These are phyloP conservation scores for Lanius collurio DNA, from an alignment of 2,113 vertebrate genomes.

Conservation along the genomic window DNA sequence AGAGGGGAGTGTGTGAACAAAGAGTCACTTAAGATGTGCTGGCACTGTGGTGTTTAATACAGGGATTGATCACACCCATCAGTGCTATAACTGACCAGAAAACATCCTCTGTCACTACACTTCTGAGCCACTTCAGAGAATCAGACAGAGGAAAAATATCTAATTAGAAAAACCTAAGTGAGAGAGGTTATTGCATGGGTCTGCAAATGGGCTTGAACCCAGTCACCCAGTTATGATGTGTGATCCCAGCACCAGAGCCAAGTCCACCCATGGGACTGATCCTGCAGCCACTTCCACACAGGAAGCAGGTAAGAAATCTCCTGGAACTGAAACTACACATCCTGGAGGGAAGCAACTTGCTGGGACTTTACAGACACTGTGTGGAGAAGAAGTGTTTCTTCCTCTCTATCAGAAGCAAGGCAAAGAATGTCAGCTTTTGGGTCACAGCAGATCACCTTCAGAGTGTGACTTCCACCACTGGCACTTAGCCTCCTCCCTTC, in stretches of 20 bases:
- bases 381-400: conserved; percentile 44
- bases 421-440: conserved; percentile 52
- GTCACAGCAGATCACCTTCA: conserved; percentile 66
- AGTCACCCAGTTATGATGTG: background rate
- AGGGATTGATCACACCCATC: background rate
- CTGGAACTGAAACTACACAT: background rate
- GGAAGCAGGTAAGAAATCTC: conserved; percentile 27
- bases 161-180: background rate
- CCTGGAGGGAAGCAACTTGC: background rate
- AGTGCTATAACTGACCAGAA: background rate
- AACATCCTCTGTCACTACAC: background rate
- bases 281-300: background rate
- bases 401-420: conserved; percentile 28
- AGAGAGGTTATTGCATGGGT: background rate
- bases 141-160: background rate
- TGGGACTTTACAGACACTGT: background rate
- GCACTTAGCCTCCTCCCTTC: conserved; percentile 68
- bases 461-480: conserved; percentile 60
- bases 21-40: background rate
- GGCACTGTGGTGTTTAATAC: background rate
- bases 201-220: background rate
- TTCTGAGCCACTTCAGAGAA: background rate
- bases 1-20: background rate
- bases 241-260: background rate
- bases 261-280: background rate